Evolutionary conservation across 2,888 invertebrate genomes (phyloP).

Genomic region (Morinoia aosen): DNA sequence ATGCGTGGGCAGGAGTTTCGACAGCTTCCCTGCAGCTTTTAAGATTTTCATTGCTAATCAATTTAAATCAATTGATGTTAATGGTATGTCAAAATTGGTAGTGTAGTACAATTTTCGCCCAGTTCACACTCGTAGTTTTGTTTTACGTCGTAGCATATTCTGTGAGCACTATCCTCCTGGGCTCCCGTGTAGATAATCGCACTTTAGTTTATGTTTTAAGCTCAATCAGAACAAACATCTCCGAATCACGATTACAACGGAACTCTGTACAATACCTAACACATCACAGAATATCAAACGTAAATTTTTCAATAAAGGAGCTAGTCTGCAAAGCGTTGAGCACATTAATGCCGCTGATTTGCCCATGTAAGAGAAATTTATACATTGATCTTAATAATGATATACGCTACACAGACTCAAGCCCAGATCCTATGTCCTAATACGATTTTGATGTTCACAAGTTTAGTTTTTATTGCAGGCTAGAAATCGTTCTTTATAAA

Average conservation of each 20-base stretch:
- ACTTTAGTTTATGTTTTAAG: not conserved
- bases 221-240: not conserved
- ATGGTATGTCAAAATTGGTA: conserved; percentile 72
- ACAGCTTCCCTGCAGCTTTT: conserved; percentile 88
- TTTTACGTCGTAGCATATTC: not conserved
- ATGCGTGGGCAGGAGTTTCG: conserved; percentile 83
- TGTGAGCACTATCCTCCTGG: not conserved
- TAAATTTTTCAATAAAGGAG: not conserved
- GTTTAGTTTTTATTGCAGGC: too few relatives aligned
- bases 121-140: not conserved
- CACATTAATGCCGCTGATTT: not conserved
- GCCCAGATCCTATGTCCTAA: not conserved
- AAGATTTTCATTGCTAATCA: conserved; percentile 88
- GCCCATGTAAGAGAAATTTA: not conserved
- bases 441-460: too few relatives aligned
- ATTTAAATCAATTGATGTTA: conserved; percentile 85
- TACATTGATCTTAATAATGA: not conserved
- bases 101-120: not conserved
- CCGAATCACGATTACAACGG: not conserved
- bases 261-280: not conserved
- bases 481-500: too few relatives aligned
- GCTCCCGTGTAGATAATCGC: not conserved
- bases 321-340: not conserved
- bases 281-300: not conserved
- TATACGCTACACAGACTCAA: not conserved